Evolutionary conservation across 1,140 invertebrate species (phyloP), one percentile per base, ranked within the genome.

Genomic region (Lordiphosa mommai): DNA sequence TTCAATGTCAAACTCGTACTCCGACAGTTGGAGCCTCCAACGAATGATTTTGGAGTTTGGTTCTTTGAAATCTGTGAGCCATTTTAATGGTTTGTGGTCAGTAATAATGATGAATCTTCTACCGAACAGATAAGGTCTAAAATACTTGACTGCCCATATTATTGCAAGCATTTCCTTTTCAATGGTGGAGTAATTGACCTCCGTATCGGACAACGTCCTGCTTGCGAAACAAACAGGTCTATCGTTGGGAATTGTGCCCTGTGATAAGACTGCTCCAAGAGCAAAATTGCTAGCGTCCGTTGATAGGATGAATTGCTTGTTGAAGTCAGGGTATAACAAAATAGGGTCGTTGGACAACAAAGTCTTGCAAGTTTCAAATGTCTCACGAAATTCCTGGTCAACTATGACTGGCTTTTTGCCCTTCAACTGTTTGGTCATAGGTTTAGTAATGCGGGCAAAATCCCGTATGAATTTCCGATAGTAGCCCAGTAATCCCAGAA

Each of bases 381-480:
- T 38, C n/a, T 50, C 14, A 13, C 20, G 9, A 33, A 48, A 53
- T 37, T 12, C 10, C 34, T 37, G 5, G 8, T 4, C 13, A 12
- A 37, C 8, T 37, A 3, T 9, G n/a, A n/a, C n/a, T n/a, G n/a
- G 40, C 29, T 34, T 40, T 10, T 47, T 36, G 36, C 23, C 12
- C 52, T 36, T 48, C 13, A 17, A 34, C 61, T 48, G 59, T 3
- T 10, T 47, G 12, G 10, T 43, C 9, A 23, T 37, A 0, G 47
- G 58, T 49, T 61, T 49, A 9, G 53, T 49, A 10, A 77, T 57
- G 53, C 66, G 63, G n/a, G 70, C 30, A 36, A 13, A 77, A 29
- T 10, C 55, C 36, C 60, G 67, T 68, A 40, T 70, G 72, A 58
- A 55, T 58, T 30, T 68, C 34, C 14, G 66, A 30, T 30, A 69